These are phyloP conservation scores for Phoeniculus purpureus DNA, from an alignment of 2,797 vertebrate species.

Conservation along the genomic window DNA sequence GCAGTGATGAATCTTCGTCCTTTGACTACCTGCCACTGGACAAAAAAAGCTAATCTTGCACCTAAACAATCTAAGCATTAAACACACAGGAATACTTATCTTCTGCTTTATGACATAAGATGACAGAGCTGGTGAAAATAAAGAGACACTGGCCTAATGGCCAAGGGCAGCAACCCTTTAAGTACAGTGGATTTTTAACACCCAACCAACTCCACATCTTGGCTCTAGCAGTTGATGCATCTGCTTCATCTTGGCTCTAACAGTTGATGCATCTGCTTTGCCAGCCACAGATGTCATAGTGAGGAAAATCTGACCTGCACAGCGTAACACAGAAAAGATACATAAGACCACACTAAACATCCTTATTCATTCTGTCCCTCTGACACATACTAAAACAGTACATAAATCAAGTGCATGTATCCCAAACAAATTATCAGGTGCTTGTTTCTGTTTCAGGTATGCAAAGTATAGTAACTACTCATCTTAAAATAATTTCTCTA, in stretches of 20 bases:
- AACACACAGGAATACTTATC: slow-evolving; percentile 60
- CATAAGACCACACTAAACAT: background rate
- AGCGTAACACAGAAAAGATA: background rate
- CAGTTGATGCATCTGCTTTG: background rate
- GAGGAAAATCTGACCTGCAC: background rate
- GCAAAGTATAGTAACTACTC: background rate
- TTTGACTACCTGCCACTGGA: slow-evolving; percentile 45
- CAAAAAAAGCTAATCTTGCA: slow-evolving; percentile 63
- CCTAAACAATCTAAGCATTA: slow-evolving; percentile 59
- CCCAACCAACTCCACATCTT: slow-evolving; percentile 28
- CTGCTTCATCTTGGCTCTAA: slow-evolving; percentile 30
- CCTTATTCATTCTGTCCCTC: background rate
- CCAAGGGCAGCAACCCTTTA: slow-evolving; percentile 55
- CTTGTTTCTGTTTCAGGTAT: background rate
- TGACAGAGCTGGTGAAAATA: slow-evolving; percentile 47
- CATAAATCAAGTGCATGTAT: background rate
- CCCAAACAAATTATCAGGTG: background rate
- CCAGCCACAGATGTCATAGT: background rate
- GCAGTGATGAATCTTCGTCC: slow-evolving; percentile 2
- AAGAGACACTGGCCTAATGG: slow-evolving; percentile 17
- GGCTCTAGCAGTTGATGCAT: background rate
- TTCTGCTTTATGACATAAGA: slow-evolving; percentile 58
- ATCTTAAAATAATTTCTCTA: background rate
- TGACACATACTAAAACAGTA: background rate
- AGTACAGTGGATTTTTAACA: slow-evolving; percentile 61